phyloP scores from a whole-genome alignment of 2,888 invertebrate species.

The Andricus quercusramuli region DNA sequence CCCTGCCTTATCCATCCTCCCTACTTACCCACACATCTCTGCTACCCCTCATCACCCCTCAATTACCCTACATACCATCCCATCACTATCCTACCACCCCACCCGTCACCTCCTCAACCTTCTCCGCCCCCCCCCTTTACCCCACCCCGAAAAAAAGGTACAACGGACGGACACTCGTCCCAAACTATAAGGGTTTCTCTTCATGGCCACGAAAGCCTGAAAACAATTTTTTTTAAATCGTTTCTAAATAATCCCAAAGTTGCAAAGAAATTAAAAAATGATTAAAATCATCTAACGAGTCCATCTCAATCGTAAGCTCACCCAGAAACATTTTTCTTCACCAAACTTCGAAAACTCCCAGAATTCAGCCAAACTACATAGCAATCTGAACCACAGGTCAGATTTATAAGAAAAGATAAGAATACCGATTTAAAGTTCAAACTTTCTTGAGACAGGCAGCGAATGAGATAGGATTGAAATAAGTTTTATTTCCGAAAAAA shows the following conservation, averaged over 20 bases:
- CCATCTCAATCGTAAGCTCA: background rate
- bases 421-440: background rate
- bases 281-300: background rate
- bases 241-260: background rate
- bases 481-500: slow-evolving; percentile 46
- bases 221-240: no score
- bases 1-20: no score
- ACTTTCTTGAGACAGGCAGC: background rate
- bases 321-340: background rate
- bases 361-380: background rate
- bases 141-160: no score
- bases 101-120: no score
- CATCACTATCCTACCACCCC: no score
- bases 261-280: background rate
- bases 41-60: no score
- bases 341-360: background rate
- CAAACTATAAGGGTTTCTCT: no score
- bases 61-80: no score
- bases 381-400: background rate
- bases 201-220: no score
- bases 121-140: no score
- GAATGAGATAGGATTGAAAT: slow-evolving; percentile 40
- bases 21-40: no score
- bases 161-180: no score
- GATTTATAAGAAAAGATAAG: slow-evolving; percentile 16